A percentile compares a stretch with the other conserved stretches of the same genome.
Conservation (phyloP, 2,113 vertebrate genomes). For the Arizona elegans region DNA sequence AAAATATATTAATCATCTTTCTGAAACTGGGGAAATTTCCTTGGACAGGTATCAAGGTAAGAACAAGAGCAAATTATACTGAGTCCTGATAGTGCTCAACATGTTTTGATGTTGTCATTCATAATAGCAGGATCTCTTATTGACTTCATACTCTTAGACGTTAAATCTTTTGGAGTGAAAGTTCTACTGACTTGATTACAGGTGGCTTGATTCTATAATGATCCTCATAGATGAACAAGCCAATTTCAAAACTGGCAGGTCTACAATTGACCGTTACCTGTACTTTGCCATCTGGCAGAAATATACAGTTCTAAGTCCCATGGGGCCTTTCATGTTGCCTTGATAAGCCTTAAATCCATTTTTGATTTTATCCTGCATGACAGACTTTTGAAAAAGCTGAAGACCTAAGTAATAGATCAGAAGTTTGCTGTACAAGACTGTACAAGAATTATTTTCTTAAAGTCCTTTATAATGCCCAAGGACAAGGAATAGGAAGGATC, state of each 20-base stretch:
- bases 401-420: neutral
- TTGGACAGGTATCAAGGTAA: neutral
- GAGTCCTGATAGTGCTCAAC: neutral
- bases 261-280: neutral
- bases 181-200: neutral
- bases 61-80: neutral
- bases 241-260: neutral
- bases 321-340: neutral
- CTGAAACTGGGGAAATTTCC: neutral
- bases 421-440: neutral
- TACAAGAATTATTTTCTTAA: neutral
- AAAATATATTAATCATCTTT: neutral
- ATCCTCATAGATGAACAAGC: neutral
- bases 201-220: neutral
- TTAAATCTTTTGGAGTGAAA: neutral
- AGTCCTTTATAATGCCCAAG: neutral
- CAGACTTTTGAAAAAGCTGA: neutral
- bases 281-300: neutral
- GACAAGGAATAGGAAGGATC: neutral
- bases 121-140: neutral
- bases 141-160: neutral
- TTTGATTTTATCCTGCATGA: neutral
- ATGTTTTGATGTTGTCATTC: neutral
- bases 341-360: neutral
- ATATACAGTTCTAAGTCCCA: neutral